Evolutionary conservation across 1,140 invertebrate genomes (phyloP).

Genomic region (Augochlora pura): DNA sequence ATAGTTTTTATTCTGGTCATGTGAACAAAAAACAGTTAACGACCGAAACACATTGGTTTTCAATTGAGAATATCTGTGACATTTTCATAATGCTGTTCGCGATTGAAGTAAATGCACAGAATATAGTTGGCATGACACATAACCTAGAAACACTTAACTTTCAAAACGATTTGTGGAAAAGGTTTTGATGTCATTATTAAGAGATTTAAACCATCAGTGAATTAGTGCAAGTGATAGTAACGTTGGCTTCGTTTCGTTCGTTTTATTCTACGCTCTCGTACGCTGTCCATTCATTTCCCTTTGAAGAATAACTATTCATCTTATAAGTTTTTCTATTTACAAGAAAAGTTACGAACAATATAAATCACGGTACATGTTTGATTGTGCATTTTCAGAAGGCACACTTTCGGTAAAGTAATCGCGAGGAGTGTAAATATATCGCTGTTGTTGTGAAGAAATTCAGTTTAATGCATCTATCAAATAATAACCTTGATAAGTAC

Average conservation of each 20-base stretch:
- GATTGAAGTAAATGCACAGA: slow-evolving; percentile 39
- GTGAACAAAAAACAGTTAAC: not conserved
- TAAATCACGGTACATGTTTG: slow-evolving; percentile 26
- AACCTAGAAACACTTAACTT: slow-evolving; percentile 44
- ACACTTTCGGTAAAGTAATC: slow-evolving; percentile 9
- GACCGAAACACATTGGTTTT: not conserved
- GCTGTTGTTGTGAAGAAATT: not conserved
- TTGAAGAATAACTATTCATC: slow-evolving; percentile 24
- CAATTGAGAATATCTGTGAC: slow-evolving; percentile 29
- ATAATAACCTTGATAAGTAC: slow-evolving; percentile 37
- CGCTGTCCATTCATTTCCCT: not conserved
- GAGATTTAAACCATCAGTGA: slow-evolving; percentile 9
- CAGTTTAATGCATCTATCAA: slow-evolving; percentile 14
- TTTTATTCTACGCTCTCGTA: not conserved
- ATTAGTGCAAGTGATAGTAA: not conserved
- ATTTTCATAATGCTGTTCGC: slow-evolving; percentile 37
- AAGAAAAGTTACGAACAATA: slow-evolving; percentile 18
- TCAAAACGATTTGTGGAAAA: slow-evolving; percentile 42
- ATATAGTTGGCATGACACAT: slow-evolving; percentile 44
- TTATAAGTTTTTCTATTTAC: slow-evolving; percentile 19
- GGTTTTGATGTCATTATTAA: slow-evolving; percentile 39
- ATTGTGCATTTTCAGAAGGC: slow-evolving; percentile 15
- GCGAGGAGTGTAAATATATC: slow-evolving; percentile 16
- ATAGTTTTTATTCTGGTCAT: not conserved
- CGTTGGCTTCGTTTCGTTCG: not conserved